A percentile compares a stretch with the other conserved stretches of the same genome.
These are phyloP conservation scores for Numenius arquata DNA, from an alignment of 2,113 vertebrate species.

Conservation along the genomic window DNA sequence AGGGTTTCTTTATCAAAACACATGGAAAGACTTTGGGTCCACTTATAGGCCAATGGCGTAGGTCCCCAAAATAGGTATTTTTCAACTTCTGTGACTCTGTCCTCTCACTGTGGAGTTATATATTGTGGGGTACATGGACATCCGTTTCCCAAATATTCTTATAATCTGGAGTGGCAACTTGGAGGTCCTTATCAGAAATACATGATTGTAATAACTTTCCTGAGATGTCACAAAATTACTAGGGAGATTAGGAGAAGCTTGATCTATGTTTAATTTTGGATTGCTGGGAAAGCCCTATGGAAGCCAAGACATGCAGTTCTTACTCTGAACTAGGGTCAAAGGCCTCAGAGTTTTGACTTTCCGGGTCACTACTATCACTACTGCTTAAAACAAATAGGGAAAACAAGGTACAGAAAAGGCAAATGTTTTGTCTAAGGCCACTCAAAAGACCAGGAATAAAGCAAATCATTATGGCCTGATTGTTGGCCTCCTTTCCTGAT, in stretches of 20 bases:
- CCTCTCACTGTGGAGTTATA: not conserved
- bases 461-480: not conserved
- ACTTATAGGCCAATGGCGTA: not conserved
- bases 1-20: not conserved
- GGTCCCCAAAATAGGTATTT: not conserved
- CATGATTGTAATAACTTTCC: not conserved
- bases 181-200: not conserved
- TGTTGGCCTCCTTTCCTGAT: not conserved
- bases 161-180: not conserved
- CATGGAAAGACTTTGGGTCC: not conserved
- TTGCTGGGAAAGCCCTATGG: not conserved
- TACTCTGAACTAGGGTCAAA: not conserved
- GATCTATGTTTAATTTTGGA: not conserved
- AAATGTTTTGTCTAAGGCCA: not conserved
- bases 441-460: not conserved
- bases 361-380: not conserved
- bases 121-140: fast-evolving
- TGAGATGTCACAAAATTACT: not conserved
- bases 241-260: not conserved
- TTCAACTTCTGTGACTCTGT: not conserved
- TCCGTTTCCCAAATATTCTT: not conserved
- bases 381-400: not conserved
- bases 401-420: not conserved
- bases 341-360: not conserved
- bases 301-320: not conserved